Evolutionary conservation across 2,797 vertebrate species (phyloP), one percentile per base, ranked within the genome.

Genomic region (Lagocephalus sceleratus): DNA sequence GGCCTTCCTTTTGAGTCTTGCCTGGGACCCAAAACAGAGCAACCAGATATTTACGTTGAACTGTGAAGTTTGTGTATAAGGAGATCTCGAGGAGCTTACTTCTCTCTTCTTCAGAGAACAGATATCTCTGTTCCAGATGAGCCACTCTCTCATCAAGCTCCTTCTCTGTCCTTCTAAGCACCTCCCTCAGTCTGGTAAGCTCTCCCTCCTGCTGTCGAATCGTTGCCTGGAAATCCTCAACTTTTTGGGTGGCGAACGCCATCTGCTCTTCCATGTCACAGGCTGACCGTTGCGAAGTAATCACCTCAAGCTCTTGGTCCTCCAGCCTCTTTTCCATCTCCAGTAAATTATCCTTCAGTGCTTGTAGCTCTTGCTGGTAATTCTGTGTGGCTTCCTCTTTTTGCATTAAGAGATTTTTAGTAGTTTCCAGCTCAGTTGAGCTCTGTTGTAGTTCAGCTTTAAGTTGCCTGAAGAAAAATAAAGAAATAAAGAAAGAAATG

Each of bases 141-240:
- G 90, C 78, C 20, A 93, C 85, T 60, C 91, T 66, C 79, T 92
- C 87, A 59, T 88, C 87, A 48, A 95, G 84, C 43, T 89, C 82
- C 48, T 81, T 85, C 68, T 93, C 89, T 0, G 90, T 94, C 29
- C 82, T 85, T 54, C 88, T 87, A 35, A 95, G 82, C 29, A 88
- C 80, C n/a, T 90, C 90, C 42, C 79, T 90, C 26, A 97, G 86
- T 20, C 77, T 64, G 11, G 79, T 44, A 2, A 94, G 84, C 68
- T 96, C 92, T 10, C 82, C 71, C 67, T 94, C 91, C 76, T 94
- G 95, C 78, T 93, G 89, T 35, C 65, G 66, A 63, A 95, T 51
- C 0, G 46, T 75, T 38, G 83, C 76, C 60, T 90, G 87, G 75
- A 92, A 90, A 14, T 79, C 87, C 22, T 80, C 47, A 20, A 92